phyloP scores from a whole-genome alignment of 1,140 invertebrate genomes.

The Maconellicoccus hirsutus region DNA sequence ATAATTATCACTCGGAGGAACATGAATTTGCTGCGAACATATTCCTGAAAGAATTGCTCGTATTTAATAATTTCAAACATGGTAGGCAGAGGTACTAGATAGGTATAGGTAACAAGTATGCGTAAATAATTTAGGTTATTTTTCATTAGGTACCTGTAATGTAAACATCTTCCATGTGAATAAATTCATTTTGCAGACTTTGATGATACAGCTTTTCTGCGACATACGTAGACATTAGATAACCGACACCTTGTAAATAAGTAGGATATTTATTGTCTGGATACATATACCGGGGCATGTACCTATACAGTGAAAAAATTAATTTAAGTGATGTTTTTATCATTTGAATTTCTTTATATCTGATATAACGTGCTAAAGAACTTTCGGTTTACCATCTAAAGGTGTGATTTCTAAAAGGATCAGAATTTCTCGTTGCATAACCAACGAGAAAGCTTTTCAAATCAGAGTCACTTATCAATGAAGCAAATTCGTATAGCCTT shows the following conservation, averaged over 20 bases:
- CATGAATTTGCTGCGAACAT: not conserved
- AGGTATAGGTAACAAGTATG: no score
- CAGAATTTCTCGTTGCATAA: not conserved
- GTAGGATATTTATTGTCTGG: constrained; percentile 57
- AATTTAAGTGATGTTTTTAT: no score
- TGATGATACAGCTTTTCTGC: constrained; percentile 53
- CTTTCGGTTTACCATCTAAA: not conserved
- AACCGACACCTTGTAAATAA: constrained; percentile 74
- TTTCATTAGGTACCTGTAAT: constrained; percentile 75
- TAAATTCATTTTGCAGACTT: constrained; percentile 51
- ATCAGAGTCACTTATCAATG: not conserved
- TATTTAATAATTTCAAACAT: no score
- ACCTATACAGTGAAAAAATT: not conserved
- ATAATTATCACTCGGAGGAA: not conserved
- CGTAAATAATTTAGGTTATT: no score
- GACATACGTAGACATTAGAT: constrained; percentile 59
- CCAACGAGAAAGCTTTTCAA: not conserved
- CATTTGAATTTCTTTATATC: no score
- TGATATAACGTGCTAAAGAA: no score
- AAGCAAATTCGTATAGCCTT: constrained; percentile 37
- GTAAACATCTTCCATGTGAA: constrained; percentile 77
- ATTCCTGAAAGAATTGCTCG: no score
- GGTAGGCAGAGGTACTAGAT: no score
- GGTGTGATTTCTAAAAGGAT: not conserved
- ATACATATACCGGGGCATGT: constrained; percentile 69